These are phyloP conservation scores for Scaptomyza montana DNA, from an alignment of 1,140 invertebrate genomes.

Conservation along the genomic window DNA sequence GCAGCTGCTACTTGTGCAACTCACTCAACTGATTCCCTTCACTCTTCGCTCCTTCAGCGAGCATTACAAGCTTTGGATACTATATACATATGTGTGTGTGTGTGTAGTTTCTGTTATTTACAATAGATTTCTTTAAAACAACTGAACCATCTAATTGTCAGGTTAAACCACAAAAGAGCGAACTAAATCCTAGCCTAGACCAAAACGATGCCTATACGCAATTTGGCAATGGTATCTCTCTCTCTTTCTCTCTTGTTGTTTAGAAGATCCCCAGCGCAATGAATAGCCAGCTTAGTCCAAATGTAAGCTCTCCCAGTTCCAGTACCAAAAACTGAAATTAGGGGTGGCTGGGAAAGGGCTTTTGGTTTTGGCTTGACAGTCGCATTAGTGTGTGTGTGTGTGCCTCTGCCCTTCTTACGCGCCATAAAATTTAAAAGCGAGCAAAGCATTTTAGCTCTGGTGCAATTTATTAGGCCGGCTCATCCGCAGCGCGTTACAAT, in stretches of 20 bases:
- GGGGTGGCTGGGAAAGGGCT: slow-evolving; percentile 52
- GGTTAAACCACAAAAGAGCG: slow-evolving; percentile 54
- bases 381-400: slow-evolving; percentile 41
- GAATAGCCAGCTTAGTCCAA: slow-evolving; percentile 78
- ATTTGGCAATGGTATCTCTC: slow-evolving; percentile 39
- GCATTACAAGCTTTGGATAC: no score
- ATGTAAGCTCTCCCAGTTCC: slow-evolving; percentile 53
- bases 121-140: slow-evolving; percentile 4
- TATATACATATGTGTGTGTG: neutral
- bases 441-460: slow-evolving; percentile 81
- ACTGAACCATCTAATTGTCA: slow-evolving; percentile 74
- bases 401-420: slow-evolving; percentile 64
- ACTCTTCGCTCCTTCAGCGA: neutral
- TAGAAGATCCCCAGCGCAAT: slow-evolving; percentile 70
- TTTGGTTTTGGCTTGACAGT: slow-evolving; percentile 32
- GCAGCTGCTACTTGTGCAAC: neutral
- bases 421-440: slow-evolving; percentile 82
- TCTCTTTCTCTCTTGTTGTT: slow-evolving; percentile 57
- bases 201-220: slow-evolving; percentile 32
- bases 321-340: slow-evolving; percentile 75
- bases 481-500: slow-evolving; percentile 77
- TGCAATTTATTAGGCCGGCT: slow-evolving; percentile 79
- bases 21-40: slow-evolving; percentile 1
- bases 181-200: slow-evolving; percentile 27
- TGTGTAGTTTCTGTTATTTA: slow-evolving; percentile 3